A percentile compares a stretch with the other conserved stretches of the same genome.
Evolutionary conservation across 2,797 vertebrate genomes (phyloP).

Genomic region (Catostomus latipinnis): DNA sequence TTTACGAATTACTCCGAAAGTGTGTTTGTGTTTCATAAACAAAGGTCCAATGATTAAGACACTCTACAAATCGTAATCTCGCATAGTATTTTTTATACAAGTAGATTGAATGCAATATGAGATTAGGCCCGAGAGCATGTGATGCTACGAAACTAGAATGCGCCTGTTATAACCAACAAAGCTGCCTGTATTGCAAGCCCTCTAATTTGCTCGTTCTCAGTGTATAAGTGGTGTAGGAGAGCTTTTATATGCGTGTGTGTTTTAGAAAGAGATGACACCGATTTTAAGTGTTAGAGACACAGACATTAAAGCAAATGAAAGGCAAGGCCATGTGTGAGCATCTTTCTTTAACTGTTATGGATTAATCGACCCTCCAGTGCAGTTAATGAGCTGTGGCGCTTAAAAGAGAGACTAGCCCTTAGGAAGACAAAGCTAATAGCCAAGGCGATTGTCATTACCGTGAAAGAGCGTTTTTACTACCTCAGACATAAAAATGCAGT

Average conservation of each 20-base stretch:
- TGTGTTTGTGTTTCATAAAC: too few relatives aligned
- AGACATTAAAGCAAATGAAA: slow-evolving; percentile 46
- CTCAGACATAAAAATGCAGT: slow-evolving; percentile 18
- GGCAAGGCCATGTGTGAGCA: slow-evolving; percentile 66
- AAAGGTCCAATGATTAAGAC: too few relatives aligned
- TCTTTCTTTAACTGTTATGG: slow-evolving; percentile 77
- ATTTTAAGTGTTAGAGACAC: slow-evolving; percentile 39
- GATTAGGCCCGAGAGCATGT: too few relatives aligned
- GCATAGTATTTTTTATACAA: background rate
- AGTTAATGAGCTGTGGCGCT: slow-evolving; percentile 78
- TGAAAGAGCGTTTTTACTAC: slow-evolving; percentile 41
- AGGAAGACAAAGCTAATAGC: slow-evolving; percentile 74
- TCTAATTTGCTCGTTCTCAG: background rate
- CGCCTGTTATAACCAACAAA: background rate
- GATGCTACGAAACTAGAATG: background rate
- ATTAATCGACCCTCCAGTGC: slow-evolving; percentile 79
- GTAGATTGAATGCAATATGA: too few relatives aligned
- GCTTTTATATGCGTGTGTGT: background rate
- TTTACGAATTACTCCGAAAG: too few relatives aligned
- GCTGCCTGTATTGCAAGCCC: background rate
- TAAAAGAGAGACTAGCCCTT: slow-evolving; percentile 75
- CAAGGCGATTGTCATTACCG: slow-evolving; percentile 48
- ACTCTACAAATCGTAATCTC: too few relatives aligned
- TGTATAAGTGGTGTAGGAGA: background rate
- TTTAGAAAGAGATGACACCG: slow-evolving; percentile 32